Base-by-base conservation (phyloP, 2,888 invertebrate species). In the Erynnis tages region DNA sequence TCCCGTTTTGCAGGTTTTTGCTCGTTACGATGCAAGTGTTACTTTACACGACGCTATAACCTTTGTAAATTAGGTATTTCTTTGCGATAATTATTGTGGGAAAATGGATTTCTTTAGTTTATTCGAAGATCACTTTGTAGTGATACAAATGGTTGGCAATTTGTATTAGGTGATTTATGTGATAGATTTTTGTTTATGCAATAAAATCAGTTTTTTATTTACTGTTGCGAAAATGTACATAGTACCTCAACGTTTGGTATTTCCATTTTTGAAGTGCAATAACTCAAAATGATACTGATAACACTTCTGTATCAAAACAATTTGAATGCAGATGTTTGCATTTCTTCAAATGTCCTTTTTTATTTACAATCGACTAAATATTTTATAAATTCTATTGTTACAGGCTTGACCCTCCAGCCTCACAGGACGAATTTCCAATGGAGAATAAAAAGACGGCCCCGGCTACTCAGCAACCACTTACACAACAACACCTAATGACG, bases 331-430 rank as follows among this genome's bases (percentile, higher is more conserved):
- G 76, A 71, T 53, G 69, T 72, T 71, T 32, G 32, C 13, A 16
- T 14, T 32, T 14, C 1, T 8, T 14, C 16, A 14, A 14, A 16
- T 14, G 13, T 32, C 3, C 11, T 32, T 5, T 4, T 21, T 3
- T 21, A 4, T 21, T 5, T 21, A 21, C 3, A 21, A 5, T 21
- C 5, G 5, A 21, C 3, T 21, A 21, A 21, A 21, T 21, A 27
- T 27, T 27, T 27, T 27, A 27, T 27, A 2, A 5, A 21, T 66
- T 57, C 59, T 54, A 49, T 84, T 82, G 76, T 88, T 89, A 41
- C 85, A 94, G 94, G 94, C 91, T 94, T 87, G 94, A 94, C 76
- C 93, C 93, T 72, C 93, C 94, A 63, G 91, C 91, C 73, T 89
- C 92, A 61, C 92, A 92, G 73, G 85, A 81, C 55, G 78, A 85